These are phyloP conservation scores for Cetonia aurata DNA, from an alignment of 2,888 invertebrate genomes.

Conservation along the genomic window DNA sequence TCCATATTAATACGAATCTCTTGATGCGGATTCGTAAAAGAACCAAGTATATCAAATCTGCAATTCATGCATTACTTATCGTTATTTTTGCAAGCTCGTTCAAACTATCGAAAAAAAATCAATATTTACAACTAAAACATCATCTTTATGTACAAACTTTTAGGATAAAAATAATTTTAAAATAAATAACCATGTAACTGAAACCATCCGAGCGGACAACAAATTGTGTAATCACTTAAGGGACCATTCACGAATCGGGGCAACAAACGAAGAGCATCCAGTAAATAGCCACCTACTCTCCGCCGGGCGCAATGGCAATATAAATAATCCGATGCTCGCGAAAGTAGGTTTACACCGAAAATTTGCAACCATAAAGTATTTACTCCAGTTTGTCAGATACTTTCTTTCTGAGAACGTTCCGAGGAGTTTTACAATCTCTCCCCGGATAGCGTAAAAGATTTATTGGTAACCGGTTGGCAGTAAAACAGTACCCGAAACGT, in stretches of 20 bases:
- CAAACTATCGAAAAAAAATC: too few species aligned
- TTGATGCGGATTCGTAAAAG: too few species aligned
- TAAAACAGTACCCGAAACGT: constrained; percentile 34
- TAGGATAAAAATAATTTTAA: too few species aligned
- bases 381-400: constrained; percentile 36
- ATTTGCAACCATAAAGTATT: constrained; percentile 38
- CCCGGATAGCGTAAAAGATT: constrained; percentile 43
- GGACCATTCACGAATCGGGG: not conserved
- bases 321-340: constrained; percentile 28
- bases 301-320: not conserved
- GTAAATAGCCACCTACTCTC: constrained; percentile 1
- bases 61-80: too few species aligned
- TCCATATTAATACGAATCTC: too few species aligned
- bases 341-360: constrained; percentile 37
- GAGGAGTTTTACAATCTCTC: constrained; percentile 26
- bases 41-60: too few species aligned
- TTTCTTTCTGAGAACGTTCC: constrained; percentile 32
- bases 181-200: too few species aligned
- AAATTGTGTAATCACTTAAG: constrained; percentile 27
- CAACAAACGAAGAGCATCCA: constrained; percentile 16
- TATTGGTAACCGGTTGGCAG: constrained; percentile 46
- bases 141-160: too few species aligned
- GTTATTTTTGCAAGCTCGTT: too few species aligned
- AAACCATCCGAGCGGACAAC: not conserved
- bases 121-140: too few species aligned